Base-by-base conservation (phyloP, 2,113 vertebrate genomes). In the Tonatia bakeri region DNA sequence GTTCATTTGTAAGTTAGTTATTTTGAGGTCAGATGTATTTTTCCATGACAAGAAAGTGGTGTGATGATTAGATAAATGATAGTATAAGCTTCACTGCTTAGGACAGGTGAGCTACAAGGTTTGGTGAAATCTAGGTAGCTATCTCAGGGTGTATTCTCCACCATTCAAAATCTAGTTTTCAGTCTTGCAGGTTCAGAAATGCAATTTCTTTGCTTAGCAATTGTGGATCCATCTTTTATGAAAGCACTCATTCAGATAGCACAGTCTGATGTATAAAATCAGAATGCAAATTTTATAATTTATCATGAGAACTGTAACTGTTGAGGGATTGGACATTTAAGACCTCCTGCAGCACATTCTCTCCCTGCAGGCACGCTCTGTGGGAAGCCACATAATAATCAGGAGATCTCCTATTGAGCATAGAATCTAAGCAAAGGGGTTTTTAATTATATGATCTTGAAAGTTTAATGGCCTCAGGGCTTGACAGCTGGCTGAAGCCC, bases 391-490 rank as follows among this genome's bases (percentile, higher is more conserved):
- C 26, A 20, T 64, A 82, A 80, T 81, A 50, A 76, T 67, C 52
- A 43, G 40, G 77, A 83, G 47, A 11, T 90, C 38, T 90, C 89
- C 54, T 33, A 9, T 7, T 38, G 85, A 84, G 86, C 86, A 61
- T 3, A 50, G 86, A 75, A 40, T 80, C 52, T 86, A 70, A 93
- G 92, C 67, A 91, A 87, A 91, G 65, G 45, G 26, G 26, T 73
- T 88, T 95, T 92, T 31, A 96, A 95, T 67, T 86, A 92, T 75
- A 75, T 73, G 43, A 90, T 84, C 77, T 90, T 80, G 92, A 90
- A 94, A 90, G 75, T 72, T 56, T 87, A 87, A 92, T 83, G 81
- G 85, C 47, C 24, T 33, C 17, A 1, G 43, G 82, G 50, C 19
- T 50, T 73, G 75, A 80, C 76, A 77, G 20, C 72, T 94, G 73